These are phyloP conservation scores for Gobionotothen gibberifrons DNA, from an alignment of 2,797 vertebrate species.

Conservation along the genomic window DNA sequence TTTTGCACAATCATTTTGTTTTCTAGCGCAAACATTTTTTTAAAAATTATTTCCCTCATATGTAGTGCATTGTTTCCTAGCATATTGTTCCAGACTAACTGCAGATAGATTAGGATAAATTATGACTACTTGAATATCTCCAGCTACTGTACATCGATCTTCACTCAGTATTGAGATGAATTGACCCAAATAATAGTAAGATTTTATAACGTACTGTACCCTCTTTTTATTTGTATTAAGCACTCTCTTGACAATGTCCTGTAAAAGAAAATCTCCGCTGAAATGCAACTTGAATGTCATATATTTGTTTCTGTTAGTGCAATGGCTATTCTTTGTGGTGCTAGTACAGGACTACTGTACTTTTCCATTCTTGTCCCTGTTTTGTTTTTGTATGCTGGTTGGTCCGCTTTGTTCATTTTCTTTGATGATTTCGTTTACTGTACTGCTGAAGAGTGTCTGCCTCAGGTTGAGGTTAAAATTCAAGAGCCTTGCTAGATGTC, in stretches of 20 bases:
- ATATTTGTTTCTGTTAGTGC: conserved; percentile 65
- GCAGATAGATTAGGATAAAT: conserved; percentile 53
- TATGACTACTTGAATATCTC: conserved; percentile 74
- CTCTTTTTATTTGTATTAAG: conserved; percentile 39
- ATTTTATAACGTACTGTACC: conserved; percentile 59
- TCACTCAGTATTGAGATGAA: conserved; percentile 52
- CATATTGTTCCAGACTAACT: conserved; percentile 49
- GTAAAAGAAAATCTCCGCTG: conserved; percentile 52
- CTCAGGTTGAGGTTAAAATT: conserved; percentile 54
- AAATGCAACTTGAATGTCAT: conserved; percentile 75
- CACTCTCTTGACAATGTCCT: conserved; percentile 51
- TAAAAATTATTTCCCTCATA: conserved; percentile 41
- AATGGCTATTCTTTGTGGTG: conserved; percentile 70
- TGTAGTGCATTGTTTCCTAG: conserved; percentile 39
- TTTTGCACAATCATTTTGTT: conserved; percentile 70
- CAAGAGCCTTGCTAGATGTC: conserved; percentile 61
- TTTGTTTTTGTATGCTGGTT: conserved; percentile 52
- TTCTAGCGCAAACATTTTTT: conserved; percentile 46
- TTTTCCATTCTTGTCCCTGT: conserved; percentile 40
- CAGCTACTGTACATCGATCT: conserved; percentile 66
- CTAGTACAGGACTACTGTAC: conserved; percentile 54
- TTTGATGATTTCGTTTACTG: conserved; percentile 77
- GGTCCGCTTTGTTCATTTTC: conserved; percentile 54
- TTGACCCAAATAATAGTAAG: conserved; percentile 55
- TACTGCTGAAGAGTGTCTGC: conserved; percentile 68